Conservation (phyloP, 2,797 vertebrate species). For the Loriculus beryllinus region DNA sequence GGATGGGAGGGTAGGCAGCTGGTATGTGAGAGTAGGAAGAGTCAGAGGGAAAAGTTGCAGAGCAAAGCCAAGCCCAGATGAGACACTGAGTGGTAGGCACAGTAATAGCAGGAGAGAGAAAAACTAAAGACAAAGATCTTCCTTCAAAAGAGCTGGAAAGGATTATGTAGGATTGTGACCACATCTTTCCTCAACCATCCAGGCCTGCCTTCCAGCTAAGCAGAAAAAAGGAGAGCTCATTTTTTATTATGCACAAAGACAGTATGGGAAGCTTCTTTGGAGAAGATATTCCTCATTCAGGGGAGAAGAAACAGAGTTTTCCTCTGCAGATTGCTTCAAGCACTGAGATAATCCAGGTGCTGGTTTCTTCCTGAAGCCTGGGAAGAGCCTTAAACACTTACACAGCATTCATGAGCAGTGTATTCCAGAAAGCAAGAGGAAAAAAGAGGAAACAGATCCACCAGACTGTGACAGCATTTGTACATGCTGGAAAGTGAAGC, state of each 20-base stretch:
- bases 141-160: constrained; percentile 48
- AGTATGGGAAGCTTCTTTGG: not conserved
- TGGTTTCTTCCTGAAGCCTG: not conserved
- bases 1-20: constrained; percentile 32
- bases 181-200: constrained; percentile 22
- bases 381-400: not conserved
- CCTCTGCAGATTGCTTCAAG: not conserved
- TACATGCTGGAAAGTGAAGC: not conserved
- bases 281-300: not conserved
- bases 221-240: not conserved
- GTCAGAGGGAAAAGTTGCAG: constrained; percentile 14
- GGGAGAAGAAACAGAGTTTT: not conserved
- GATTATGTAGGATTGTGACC: constrained; percentile 46
- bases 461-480: not conserved
- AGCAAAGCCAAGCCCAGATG: constrained; percentile 1
- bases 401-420: not conserved
- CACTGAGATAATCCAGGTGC: not conserved
- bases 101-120: constrained; percentile 16
- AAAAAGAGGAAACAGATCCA: not conserved
- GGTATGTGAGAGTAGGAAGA: constrained; percentile 22
- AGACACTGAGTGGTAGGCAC: constrained; percentile 16
- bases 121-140: constrained; percentile 36
- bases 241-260: constrained; percentile 4
- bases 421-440: not conserved
- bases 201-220: not conserved